Base-by-base conservation (phyloP, 2,888 invertebrate species). In the Boloria euphrosyne region DNA sequence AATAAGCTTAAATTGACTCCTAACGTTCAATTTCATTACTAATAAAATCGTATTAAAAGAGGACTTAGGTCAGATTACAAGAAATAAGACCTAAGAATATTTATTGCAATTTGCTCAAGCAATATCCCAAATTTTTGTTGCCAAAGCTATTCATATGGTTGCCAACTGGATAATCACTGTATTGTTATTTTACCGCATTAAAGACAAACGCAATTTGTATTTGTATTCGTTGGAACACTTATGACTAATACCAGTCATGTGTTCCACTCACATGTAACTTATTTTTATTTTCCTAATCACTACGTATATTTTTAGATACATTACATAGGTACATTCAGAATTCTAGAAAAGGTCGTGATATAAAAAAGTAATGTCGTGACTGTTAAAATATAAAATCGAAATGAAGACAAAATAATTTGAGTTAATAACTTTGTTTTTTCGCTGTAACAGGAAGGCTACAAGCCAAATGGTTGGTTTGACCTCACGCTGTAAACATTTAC, bases 401-500 rank as follows among this genome's bases (percentile, higher is more conserved):
- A 16, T 46, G 13, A 46, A 57, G 16, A 22, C 13, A 6, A 17
- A 14, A 31, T 17, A 49, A 17, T 49, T 49, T 17, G 14, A 27
- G 13, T 47, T 31, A 46, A 22, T 31, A 16, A 47, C 18, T 27
- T 47, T 27, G 47, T 14, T 31, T 31, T 27, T 59, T 49, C 31
- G 5, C 27, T 59, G 46, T 47, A 59, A 59, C 59, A 17, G 47
- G 59, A 59, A 59, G 59, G 49, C 17, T 59, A 17, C 4, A 10
- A 27, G 58, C 49, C 49, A 47, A 59, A 59, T 59, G 47, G 59
- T 17, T 17, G 31, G 27, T 47, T 49, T 49, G 59, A 59, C 49
- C 59, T 59, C 49, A 27, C 17, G 6, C 47, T 17, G n/a, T 3
- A 49, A 59, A 59, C 10, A 59, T 59, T 59, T 59, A 49, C 59